Evolutionary conservation across 1,140 invertebrate genomes (phyloP), one percentile per base, ranked within the genome.

Genomic region (Lepidurus apus): DNA sequence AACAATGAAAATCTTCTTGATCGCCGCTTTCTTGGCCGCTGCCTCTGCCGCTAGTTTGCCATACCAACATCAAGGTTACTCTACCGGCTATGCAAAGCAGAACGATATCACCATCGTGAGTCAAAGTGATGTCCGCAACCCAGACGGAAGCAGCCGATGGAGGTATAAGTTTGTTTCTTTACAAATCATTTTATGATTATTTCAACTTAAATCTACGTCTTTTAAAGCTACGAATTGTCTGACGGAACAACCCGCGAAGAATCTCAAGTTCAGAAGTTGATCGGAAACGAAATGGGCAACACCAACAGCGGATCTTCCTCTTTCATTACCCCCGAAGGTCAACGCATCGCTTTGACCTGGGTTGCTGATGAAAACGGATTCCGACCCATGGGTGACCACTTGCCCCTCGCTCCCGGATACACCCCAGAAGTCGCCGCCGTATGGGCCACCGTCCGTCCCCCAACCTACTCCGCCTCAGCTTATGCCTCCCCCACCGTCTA

Each of bases 231-330:
- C n/a, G 75, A 42, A 26, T 47, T 76, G 34, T 76, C 75, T 44
- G 75, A 76, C 43, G 75, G 75, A 7, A 76, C 75, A 3, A 47
- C 75, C 43, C 75, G 75, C 75, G 75, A 77, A 47, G 43, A 77
- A 44, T 10, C 43, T 17, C 43, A 77, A 21, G 75, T 43, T 45
- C 75, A 77, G 42, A 77, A 77, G 43, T 43, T 80, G 75, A 78
- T 76, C n/a, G 73, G 43, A 1, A 74, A 81, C 75, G 80, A 79
- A 2, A 43, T 77, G 7, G 79, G 77, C 1, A 74, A 76, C 73
- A 79, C 81, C 83, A 85, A 43, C 87, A 87, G 83, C 85, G 87
- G 82, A 82, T 78, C 53, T 21, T 76, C 74, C 13, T 81, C 42
- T 42, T 82, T 81, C 77, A 76, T 79, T 11, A 77, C 79, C 11